Conservation (phyloP, 2,113 vertebrate species). For the Lampris incognitus region DNA sequence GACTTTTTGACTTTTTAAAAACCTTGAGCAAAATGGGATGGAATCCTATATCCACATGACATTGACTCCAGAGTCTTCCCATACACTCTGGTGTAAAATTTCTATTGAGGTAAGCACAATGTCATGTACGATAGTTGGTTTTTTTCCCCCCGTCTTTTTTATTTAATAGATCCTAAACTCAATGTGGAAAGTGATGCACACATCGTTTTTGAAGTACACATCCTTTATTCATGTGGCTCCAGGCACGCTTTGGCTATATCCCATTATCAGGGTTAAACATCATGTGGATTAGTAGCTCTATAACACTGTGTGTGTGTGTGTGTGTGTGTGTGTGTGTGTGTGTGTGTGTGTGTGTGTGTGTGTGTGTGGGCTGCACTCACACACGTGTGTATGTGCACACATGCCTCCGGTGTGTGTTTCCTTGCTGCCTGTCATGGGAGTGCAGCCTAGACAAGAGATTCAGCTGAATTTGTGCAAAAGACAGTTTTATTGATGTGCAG, state of each 20-base stretch:
- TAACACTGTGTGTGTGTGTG: slow-evolving; percentile 25
- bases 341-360: slow-evolving; percentile 4
- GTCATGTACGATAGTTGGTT: neutral
- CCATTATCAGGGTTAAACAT: slow-evolving; percentile 44
- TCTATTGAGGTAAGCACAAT: slow-evolving; percentile 15
- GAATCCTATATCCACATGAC: slow-evolving; percentile 1
- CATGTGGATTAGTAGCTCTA: slow-evolving; percentile 34
- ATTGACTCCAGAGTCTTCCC: slow-evolving; percentile 4
- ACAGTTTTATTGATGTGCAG: slow-evolving; percentile 46
- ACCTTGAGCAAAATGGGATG: neutral
- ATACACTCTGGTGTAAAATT: neutral
- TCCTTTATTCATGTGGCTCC: slow-evolving; percentile 4
- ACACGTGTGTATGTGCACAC: neutral
- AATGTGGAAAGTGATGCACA: slow-evolving; percentile 8
- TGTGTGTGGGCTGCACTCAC: neutral
- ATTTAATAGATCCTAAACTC: slow-evolving; percentile 1
- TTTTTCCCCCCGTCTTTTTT: neutral
- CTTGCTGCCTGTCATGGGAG: slow-evolving; percentile 45
- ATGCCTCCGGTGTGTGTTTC: slow-evolving; percentile 14
- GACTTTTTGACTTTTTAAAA: neutral
- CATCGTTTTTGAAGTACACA: slow-evolving; percentile 17
- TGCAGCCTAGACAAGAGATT: slow-evolving; percentile 26
- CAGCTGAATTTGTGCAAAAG: slow-evolving; percentile 48
- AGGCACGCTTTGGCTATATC: slow-evolving; percentile 15
- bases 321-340: neutral